Evolutionary conservation across 2,797 vertebrate species (phyloP), one percentile per base, ranked within the genome.

Genomic region (Acipenser ruthenus): DNA sequence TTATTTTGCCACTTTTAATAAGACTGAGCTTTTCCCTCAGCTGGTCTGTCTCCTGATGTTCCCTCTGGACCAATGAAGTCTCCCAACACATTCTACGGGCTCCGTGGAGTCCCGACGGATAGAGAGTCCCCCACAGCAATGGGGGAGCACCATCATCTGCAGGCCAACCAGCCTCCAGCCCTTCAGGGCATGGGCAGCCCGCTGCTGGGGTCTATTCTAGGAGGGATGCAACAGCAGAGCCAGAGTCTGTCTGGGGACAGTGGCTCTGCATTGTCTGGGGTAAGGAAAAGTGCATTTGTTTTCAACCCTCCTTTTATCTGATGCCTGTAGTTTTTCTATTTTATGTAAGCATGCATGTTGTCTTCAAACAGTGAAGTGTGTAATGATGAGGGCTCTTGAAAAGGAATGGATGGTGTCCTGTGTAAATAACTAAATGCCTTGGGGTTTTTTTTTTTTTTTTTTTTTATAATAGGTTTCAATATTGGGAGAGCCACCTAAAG

Each of bases 401-500:
- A 12, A 49, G 7, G 37, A 37, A 37, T n/a, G 59, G 60, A 6
- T 66, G 55, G 9, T 6, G 9, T 47, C 12, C 18, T 62, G 1
- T 48, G 12, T n/a, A 15, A 11, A 18, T 18, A 18, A 18, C 18
- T 18, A 18, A 18, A 18, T 18, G 15, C 15, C 15, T 18, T 18
- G 15, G 18, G 15, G 18, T 18, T 18, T 18, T 18, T 18, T 18
- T 18, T 18, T 37, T 18, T 18, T 18, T 18, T 18, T 18, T 18
- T 18, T 18, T 37, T 37, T 37, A 3, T 3, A 55, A 49, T 62
- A 95, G 94, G 79, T 84, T 1, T 94, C 94, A 0, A 82, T 95
- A 64, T 81, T 95, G 2, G 91, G 93, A 67, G 92, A 94, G 53
- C 93, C 90, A 56, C 90, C 89, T 10, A 94, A 93, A 82, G 93